phyloP scores from a whole-genome alignment of 2,113 vertebrate genomes.

The Riparia riparia region DNA sequence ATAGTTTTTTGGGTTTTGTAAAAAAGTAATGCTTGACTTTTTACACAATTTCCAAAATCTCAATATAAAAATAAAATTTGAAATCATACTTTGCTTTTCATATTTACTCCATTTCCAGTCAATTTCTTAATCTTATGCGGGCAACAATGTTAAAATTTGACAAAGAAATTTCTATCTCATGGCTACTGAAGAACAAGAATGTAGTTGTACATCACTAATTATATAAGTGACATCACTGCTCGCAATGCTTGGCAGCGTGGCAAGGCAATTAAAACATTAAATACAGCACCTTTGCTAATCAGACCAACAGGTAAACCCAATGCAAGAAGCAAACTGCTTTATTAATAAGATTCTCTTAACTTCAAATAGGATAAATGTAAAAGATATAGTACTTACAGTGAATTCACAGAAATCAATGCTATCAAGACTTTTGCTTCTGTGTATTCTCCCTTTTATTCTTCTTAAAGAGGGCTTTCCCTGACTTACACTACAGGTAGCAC shows the following conservation, averaged over 20 bases:
- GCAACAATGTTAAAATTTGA: neutral
- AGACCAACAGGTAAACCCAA: neutral
- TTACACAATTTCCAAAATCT: neutral
- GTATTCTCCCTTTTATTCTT: slow-evolving; percentile 95
- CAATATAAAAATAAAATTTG: neutral
- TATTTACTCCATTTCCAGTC: neutral
- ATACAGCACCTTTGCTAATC: neutral
- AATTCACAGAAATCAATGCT: slow-evolving; percentile 95
- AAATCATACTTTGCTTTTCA: neutral
- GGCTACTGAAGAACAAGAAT: neutral
- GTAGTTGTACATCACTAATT: neutral
- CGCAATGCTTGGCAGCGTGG: neutral
- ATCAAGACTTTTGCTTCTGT: slow-evolving; percentile 94
- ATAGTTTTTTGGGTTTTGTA: neutral
- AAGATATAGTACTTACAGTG: slow-evolving; percentile 83
- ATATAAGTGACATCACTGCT: neutral
- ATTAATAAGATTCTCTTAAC: neutral
- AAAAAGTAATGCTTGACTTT: neutral
- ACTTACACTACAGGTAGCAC: slow-evolving; percentile 87
- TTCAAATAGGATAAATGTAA: neutral
- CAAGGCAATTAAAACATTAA: neutral
- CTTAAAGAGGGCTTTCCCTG: slow-evolving; percentile 95
- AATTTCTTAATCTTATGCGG: neutral
- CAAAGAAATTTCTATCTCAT: neutral
- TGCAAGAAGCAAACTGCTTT: neutral